Percentiles rank a stretch among this genome's conserved stretches.
Conservation (phyloP, 2,888 invertebrate species). For the Mimas tiliae region DNA sequence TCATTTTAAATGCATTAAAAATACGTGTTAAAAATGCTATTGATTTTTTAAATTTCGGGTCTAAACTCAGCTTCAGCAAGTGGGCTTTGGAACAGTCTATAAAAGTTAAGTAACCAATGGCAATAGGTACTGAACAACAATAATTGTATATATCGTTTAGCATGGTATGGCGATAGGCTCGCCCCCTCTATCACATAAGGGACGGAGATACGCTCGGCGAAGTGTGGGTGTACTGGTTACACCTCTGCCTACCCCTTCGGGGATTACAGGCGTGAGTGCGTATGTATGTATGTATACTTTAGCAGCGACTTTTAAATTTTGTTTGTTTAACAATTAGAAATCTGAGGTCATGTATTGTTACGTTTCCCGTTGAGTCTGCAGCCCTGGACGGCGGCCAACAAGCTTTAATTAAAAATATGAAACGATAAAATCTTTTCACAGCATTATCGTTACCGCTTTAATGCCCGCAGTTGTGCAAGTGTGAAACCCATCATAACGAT, state of each 20-base stretch:
- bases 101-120: neutral
- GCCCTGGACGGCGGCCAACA: constrained; percentile 52
- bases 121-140: neutral
- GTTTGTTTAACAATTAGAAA: constrained; percentile 5
- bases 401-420: constrained; percentile 47
- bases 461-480: constrained; percentile 29
- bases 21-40: too few relatives aligned
- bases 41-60: too few relatives aligned
- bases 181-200: too few relatives aligned
- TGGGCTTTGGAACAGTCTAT: too few relatives aligned
- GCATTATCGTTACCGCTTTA: constrained; percentile 37
- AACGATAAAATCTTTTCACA: constrained; percentile 48
- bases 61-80: too few relatives aligned
- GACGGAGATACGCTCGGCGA: too few relatives aligned
- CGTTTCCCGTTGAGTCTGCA: constrained; percentile 36
- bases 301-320: neutral
- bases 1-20: too few relatives aligned
- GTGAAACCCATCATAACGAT: constrained; percentile 28
- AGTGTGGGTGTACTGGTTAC: too few relatives aligned
- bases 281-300: neutral
- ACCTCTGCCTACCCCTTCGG: too few relatives aligned
- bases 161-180: too few relatives aligned
- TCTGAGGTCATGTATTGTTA: neutral
- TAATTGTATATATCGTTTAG: neutral
- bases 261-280: too few relatives aligned